Evolutionary conservation across 30 jellyfish, hydroid and myxozoan genomes (phyloP).

Genomic region (Aurelia sp.): DNA sequence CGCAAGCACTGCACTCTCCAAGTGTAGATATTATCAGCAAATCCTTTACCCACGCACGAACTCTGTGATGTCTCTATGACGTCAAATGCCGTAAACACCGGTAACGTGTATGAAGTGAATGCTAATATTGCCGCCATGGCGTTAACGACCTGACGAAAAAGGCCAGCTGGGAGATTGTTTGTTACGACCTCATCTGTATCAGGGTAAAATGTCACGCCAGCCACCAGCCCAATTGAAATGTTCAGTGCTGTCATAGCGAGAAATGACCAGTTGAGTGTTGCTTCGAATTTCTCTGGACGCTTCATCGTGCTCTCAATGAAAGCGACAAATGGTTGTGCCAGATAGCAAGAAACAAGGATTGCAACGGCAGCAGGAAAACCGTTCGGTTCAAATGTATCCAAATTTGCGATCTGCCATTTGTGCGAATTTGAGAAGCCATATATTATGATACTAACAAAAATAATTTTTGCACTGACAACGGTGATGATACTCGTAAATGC

Average conservation of each 20-base stretch:
- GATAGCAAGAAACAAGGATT: conserved; percentile 83
- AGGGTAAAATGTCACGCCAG: conserved; percentile 88
- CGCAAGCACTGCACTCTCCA: conserved; percentile 79
- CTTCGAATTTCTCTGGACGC: conserved; percentile 87
- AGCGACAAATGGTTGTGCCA: conserved; percentile 97
- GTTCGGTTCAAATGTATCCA: conserved; percentile 79
- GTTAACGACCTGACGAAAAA: conserved; percentile 85
- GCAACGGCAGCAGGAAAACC: conserved; percentile 93
- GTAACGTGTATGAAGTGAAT: conserved; percentile 91
- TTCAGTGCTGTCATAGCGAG: conserved; percentile 86
- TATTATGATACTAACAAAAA: conserved; percentile 74
- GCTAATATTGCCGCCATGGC: conserved; percentile 95
- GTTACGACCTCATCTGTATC: conserved; percentile 96
- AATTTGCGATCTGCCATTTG: conserved; percentile 73
- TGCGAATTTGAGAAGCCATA: conserved; percentile 74
- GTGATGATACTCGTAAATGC: conserved; percentile 97
- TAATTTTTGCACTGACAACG: conserved; percentile 87
- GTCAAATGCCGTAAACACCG: conserved; percentile 94
- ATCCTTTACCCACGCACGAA: conserved; percentile 64
- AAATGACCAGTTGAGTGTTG: conserved; percentile 80
- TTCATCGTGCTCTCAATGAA: conserved; percentile 91
- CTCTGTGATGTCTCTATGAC: conserved; percentile 82
- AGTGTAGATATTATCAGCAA: conserved; percentile 80
- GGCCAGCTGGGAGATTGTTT: conserved; percentile 87
- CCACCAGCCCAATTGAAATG: conserved; percentile 78